Evolutionary conservation across 2,888 invertebrate genomes (phyloP).

Genomic region (Rhabditoides inermis): DNA sequence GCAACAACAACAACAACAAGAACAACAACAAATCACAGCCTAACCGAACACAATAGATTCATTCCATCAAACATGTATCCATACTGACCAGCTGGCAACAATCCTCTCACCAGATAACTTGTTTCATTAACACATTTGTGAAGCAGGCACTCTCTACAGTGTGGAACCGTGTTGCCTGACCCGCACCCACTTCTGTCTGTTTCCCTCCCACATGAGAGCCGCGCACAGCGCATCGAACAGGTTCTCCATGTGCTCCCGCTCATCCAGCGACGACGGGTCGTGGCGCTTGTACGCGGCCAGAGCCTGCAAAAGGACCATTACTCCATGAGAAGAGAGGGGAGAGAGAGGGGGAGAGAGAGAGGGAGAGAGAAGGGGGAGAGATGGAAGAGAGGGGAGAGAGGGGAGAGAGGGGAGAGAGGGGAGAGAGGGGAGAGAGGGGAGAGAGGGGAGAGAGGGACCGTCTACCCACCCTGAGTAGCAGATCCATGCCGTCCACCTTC

Average conservation of each 20-base stretch:
- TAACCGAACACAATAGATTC: no score
- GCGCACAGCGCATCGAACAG: slow-evolving; percentile 91
- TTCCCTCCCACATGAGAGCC: slow-evolving; percentile 75
- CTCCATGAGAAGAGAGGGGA: slow-evolving; percentile 9
- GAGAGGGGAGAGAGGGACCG: no score
- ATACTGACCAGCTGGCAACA: no score
- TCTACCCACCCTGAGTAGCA: slow-evolving; percentile 82
- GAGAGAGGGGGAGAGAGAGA: neutral
- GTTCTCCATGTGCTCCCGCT: slow-evolving; percentile 97
- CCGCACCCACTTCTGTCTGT: slow-evolving; percentile 61
- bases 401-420: no score
- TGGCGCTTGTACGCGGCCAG: slow-evolving; percentile 47
- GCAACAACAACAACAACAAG: neutral
- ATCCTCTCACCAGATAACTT: no score
- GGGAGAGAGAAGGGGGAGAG: no score
- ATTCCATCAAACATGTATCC: no score
- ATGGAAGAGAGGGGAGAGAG: no score
- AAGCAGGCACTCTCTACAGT: no score
- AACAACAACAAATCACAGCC: neutral
- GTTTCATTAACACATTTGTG: no score
- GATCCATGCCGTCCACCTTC: slow-evolving; percentile 81
- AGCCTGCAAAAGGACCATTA: slow-evolving; percentile 22
- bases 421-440: no score
- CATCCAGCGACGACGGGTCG: slow-evolving; percentile 63
- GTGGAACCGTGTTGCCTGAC: no score